Evolutionary conservation across 2,113 vertebrate genomes (phyloP).

Genomic region (Oncorhynchus mykiss): DNA sequence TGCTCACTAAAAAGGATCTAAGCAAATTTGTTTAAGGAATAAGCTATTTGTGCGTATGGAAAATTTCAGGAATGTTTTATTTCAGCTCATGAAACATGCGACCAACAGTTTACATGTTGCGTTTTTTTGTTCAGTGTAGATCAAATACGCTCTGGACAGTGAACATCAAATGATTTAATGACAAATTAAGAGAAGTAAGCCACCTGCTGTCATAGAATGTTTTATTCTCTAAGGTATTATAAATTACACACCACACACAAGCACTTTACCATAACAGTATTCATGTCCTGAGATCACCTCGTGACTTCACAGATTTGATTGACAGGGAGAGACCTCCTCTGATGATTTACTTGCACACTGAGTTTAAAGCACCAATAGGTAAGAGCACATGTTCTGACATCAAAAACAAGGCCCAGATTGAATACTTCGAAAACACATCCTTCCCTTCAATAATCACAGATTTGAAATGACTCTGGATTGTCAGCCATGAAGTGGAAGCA

Average conservation of each 20-base stretch:
- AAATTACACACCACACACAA: constrained; percentile 19
- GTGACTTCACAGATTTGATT: constrained; percentile 1
- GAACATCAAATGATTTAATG: background rate
- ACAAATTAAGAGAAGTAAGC: constrained; percentile 1
- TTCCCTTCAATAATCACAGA: background rate
- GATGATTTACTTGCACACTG: constrained; percentile 11
- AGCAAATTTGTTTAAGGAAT: too few relatives aligned
- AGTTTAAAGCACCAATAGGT: constrained; percentile 47
- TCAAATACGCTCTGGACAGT: too few relatives aligned
- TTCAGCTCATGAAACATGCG: too few relatives aligned
- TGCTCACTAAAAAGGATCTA: too few relatives aligned
- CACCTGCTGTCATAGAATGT: background rate
- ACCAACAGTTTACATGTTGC: too few relatives aligned
- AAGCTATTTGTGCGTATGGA: too few relatives aligned
- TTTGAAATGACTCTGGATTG: too few relatives aligned
- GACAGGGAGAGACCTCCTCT: background rate
- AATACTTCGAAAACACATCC: constrained; percentile 10
- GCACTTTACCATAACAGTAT: constrained; percentile 11
- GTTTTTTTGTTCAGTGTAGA: too few relatives aligned
- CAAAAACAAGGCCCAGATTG: background rate
- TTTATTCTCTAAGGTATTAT: constrained; percentile 48
- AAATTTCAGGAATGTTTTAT: too few relatives aligned
- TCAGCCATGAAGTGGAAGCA: too few relatives aligned
- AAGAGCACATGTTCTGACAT: background rate
- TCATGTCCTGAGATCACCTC: constrained; percentile 40